These are phyloP conservation scores for Drosophila neoperkinsi DNA, from an alignment of 2,888 invertebrate genomes.

Conservation along the genomic window DNA sequence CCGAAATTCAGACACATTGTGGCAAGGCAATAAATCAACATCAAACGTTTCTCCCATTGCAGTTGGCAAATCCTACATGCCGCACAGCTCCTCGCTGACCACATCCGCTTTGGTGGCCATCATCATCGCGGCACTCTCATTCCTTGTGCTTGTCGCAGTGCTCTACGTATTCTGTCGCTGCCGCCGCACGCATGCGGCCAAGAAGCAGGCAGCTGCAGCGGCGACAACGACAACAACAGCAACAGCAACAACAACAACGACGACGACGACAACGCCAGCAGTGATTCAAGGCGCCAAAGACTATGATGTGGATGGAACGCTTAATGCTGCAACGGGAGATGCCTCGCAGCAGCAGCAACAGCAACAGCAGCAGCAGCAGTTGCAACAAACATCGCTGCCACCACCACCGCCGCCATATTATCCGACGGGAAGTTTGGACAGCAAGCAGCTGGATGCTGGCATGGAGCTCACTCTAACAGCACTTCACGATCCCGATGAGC, in stretches of 20 bases:
- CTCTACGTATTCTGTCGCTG: conserved; percentile 80
- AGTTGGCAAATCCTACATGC: conserved; percentile 82
- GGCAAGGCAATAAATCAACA: conserved; percentile 19
- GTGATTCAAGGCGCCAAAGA: conserved; percentile 66
- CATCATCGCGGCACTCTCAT: conserved; percentile 73
- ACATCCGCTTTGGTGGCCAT: conserved; percentile 81
- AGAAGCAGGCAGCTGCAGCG: conserved; percentile 66
- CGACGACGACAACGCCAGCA: conserved; percentile 20
- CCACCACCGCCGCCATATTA: conserved; percentile 81
- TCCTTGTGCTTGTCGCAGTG: conserved; percentile 68
- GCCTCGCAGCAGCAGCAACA: conserved; percentile 30
- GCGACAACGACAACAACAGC: conserved; percentile 36
- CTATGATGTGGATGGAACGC: conserved; percentile 73
- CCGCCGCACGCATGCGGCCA: conserved; percentile 72
- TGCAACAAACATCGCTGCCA: conserved; percentile 26
- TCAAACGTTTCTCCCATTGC: conserved; percentile 27
- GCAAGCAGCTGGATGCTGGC: conserved; percentile 77
- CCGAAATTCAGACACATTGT: neutral
- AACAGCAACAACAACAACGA: conserved; percentile 24
- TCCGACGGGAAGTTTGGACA: conserved; percentile 77
- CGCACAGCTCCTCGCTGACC: conserved; percentile 72
- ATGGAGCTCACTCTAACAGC: conserved; percentile 81
- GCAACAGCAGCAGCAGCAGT: conserved; percentile 7
- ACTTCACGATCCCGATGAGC: conserved; percentile 80
- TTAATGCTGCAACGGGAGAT: conserved; percentile 51